Conservation (phyloP, 2,797 vertebrate species). For the Hyperoplus lanceolatus region DNA sequence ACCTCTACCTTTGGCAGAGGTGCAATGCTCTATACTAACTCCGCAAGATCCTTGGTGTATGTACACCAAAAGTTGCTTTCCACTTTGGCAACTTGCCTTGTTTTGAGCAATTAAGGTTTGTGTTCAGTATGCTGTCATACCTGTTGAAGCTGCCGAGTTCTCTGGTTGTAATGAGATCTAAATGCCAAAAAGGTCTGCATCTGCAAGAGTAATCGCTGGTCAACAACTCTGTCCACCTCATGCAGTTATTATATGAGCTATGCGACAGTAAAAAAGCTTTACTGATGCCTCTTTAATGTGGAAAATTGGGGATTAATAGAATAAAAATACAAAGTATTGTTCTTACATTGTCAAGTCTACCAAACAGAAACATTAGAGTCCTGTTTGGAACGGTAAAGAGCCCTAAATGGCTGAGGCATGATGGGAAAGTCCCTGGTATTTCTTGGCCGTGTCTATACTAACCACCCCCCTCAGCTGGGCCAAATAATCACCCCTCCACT, state of each 20-base stretch:
- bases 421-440: conserved; percentile 69
- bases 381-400: conserved; percentile 38
- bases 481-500: conserved; percentile 33
- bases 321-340: background rate
- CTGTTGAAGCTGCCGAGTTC: background rate
- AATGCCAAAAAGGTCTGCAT: background rate
- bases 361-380: conserved; percentile 24
- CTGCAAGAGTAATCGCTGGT: conserved; percentile 2
- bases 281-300: background rate
- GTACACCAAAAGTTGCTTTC: background rate
- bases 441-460: conserved; percentile 19
- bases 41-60: background rate
- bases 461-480: background rate
- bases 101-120: conserved; percentile 32
- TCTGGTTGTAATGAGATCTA: background rate
- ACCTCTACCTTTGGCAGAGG: background rate
- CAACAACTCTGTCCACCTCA: background rate
- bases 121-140: conserved; percentile 14
- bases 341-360: background rate
- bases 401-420: conserved; percentile 34
- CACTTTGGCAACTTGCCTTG: background rate
- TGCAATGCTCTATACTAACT: background rate
- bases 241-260: background rate
- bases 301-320: background rate
- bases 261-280: background rate